A percentile compares a stretch with the other conserved stretches of the same genome.
Conservation (phyloP, 2,113 vertebrate genomes). For the Chunga burmeisteri region DNA sequence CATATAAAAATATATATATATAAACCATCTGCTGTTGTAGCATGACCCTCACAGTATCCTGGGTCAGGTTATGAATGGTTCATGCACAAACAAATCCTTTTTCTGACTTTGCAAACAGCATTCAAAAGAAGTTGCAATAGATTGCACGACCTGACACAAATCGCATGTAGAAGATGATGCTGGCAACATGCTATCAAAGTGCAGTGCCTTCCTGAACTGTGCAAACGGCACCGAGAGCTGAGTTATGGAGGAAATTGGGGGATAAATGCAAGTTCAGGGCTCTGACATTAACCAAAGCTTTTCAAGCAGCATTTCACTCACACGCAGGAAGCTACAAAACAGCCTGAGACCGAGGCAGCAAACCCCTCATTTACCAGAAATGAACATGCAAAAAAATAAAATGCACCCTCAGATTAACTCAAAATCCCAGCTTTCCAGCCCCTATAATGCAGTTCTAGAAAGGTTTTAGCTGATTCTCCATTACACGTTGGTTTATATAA, state of each 20-base stretch:
- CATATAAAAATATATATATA: background rate
- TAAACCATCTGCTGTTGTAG: background rate
- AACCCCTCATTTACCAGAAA: background rate
- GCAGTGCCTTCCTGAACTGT: background rate
- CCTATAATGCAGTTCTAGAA: background rate
- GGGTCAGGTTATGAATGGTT: background rate
- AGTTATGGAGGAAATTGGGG: background rate
- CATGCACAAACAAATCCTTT: background rate
- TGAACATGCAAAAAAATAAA: background rate
- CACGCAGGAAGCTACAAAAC: background rate
- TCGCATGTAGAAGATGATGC: accelerated
- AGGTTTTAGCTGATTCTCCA: constrained; percentile 2
- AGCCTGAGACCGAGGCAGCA: background rate
- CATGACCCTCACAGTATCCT: accelerated
- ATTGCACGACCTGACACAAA: background rate
- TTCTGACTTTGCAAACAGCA: background rate
- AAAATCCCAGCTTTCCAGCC: constrained; percentile 9
- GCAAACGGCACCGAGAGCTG: background rate
- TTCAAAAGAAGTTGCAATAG: background rate
- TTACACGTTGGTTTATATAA: constrained; percentile 28
- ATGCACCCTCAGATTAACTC: background rate
- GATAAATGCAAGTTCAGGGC: background rate
- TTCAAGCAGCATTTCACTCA: background rate
- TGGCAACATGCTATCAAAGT: background rate
- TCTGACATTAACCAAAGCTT: background rate